These are phyloP conservation scores for Chiridota heheva DNA, from an alignment of 35 echinoderm and acorn worm genomes.

Conservation along the genomic window DNA sequence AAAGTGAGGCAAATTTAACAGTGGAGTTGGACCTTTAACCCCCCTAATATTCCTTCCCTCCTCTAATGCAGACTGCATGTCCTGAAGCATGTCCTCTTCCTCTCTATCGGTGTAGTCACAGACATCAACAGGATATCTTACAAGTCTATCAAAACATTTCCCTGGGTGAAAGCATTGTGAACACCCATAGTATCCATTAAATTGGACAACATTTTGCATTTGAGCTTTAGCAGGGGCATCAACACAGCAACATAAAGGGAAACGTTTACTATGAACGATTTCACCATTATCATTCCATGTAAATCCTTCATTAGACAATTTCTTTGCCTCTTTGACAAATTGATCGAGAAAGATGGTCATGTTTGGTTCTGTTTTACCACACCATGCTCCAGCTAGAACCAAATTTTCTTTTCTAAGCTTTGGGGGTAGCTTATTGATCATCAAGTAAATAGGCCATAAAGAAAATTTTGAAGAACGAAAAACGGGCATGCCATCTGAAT, in stretches of 20 bases:
- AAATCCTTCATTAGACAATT: slow-evolving; percentile 33
- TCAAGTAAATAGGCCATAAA: slow-evolving; percentile 54
- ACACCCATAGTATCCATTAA: slow-evolving; percentile 72
- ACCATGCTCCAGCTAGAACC: slow-evolving; percentile 52
- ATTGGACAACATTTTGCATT: slow-evolving; percentile 55
- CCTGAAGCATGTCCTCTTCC: slow-evolving; percentile 54
- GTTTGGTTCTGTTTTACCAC: slow-evolving; percentile 39
- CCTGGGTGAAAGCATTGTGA: slow-evolving; percentile 27
- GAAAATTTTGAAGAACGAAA: slow-evolving; percentile 13
- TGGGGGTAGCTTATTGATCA: slow-evolving; percentile 64
- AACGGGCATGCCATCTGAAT: slow-evolving; percentile 29
- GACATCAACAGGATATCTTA: slow-evolving; percentile 65
- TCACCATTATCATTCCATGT: slow-evolving; percentile 38
- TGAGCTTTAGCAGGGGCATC: slow-evolving; percentile 56
- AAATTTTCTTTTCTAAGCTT: slow-evolving; percentile 45
- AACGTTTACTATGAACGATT: slow-evolving; percentile 43
- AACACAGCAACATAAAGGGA: slow-evolving; percentile 51
- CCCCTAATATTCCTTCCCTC: slow-evolving; percentile 11
- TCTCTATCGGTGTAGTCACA: slow-evolving; percentile 41
- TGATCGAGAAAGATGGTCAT: slow-evolving; percentile 49
- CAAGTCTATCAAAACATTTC: not conserved
- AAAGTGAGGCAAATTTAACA: slow-evolving; percentile 46
- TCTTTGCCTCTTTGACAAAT: slow-evolving; percentile 36
- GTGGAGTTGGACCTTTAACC: slow-evolving; percentile 62
- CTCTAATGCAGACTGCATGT: slow-evolving; percentile 48